These are phyloP conservation scores for Lepidocyrtoides sp. DNA, from an alignment of 2,888 invertebrate genomes.

Conservation along the genomic window DNA sequence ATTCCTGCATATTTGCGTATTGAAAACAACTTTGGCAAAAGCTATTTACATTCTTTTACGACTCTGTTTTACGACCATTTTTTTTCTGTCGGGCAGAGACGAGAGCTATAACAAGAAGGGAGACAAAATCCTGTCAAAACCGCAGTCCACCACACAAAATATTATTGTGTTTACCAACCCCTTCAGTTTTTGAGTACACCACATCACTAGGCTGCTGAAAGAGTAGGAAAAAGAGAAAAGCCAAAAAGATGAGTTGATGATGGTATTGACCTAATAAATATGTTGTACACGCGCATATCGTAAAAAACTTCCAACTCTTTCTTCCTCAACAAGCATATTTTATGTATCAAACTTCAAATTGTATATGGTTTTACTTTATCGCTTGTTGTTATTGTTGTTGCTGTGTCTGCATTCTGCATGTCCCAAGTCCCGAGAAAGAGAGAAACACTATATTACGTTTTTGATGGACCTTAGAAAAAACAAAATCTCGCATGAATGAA, in stretches of 20 bases:
- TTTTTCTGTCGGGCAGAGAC: conserved; percentile 24
- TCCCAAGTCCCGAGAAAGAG: conserved; percentile 47
- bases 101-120: conserved; percentile 59
- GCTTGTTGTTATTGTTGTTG: conserved; percentile 64
- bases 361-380: conserved; percentile 68
- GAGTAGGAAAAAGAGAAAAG: neutral
- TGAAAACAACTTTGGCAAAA: conserved; percentile 59
- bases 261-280: conserved; percentile 80
- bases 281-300: conserved; percentile 77
- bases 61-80: conserved; percentile 73
- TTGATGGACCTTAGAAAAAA: conserved; percentile 14
- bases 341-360: conserved; percentile 63
- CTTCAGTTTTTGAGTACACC: conserved; percentile 63
- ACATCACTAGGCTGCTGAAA: neutral
- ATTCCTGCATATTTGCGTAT: conserved; percentile 49
- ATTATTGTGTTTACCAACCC: conserved; percentile 75
- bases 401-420: neutral
- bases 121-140: conserved; percentile 76
- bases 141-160: conserved; percentile 71
- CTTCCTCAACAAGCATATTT: neutral
- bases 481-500: conserved; percentile 73
- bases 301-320: conserved; percentile 73
- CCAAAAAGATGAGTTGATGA: conserved; percentile 75
- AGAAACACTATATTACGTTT: conserved; percentile 22
- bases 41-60: conserved; percentile 59